phyloP scores from a whole-genome alignment of 2,888 invertebrate genomes.

The Agrochola macilenta region DNA sequence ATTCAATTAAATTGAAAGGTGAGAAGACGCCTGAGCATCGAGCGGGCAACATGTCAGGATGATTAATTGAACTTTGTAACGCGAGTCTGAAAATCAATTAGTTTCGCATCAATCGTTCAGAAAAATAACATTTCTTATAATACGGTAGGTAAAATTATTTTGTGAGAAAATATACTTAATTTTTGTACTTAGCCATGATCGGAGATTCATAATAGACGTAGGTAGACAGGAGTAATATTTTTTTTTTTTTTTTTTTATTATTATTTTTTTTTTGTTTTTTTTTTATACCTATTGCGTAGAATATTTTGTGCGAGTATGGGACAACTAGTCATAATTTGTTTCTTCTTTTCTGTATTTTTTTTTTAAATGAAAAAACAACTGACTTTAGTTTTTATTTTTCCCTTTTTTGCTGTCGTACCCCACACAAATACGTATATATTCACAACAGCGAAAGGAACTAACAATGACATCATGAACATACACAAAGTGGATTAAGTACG shows the following conservation, averaged over 20 bases:
- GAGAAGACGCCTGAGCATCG: conserved; percentile 24
- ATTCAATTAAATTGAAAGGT: conserved; percentile 52
- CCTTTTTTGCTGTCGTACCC: no score
- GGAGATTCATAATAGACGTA: no score
- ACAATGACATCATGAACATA: no score
- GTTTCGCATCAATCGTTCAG: conserved; percentile 17
- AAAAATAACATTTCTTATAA: conserved; percentile 24
- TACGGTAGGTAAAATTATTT: background rate
- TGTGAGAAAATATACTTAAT: background rate
- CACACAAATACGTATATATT: no score
- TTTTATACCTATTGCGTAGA: background rate
- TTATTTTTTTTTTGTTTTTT: no score
- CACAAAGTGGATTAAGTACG: no score
- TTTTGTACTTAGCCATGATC: background rate
- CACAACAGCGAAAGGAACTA: no score
- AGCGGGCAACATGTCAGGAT: conserved; percentile 38
- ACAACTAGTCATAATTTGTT: background rate
- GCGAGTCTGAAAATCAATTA: conserved; percentile 50
- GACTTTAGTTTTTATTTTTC: no score
- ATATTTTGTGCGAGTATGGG: background rate
- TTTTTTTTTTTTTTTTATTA: no score
- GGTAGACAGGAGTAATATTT: no score
- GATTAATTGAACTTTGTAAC: conserved; percentile 53
- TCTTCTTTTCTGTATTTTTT: background rate
- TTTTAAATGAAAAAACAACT: no score